Conservation (phyloP, 2,888 invertebrate species). For the Notocelia uddmanniana region DNA sequence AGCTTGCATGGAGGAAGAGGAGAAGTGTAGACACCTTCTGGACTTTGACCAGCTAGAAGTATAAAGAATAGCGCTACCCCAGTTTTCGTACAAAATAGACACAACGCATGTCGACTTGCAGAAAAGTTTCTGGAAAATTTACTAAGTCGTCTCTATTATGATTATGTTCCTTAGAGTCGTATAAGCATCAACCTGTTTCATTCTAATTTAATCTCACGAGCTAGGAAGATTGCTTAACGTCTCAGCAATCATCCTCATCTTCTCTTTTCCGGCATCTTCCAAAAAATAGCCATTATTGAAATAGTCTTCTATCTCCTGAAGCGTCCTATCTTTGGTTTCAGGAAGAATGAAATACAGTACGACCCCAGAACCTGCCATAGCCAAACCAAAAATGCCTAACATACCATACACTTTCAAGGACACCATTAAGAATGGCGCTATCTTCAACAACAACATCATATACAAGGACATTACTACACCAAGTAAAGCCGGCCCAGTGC, state of each 20-base stretch:
- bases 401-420: constrained; percentile 1
- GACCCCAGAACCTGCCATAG: neutral
- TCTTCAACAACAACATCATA: neutral
- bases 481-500: neutral
- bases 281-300: constrained; percentile 4
- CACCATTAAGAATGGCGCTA: neutral
- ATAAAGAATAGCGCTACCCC: too few relatives aligned
- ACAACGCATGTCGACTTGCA: too few relatives aligned
- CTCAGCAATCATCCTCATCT: neutral
- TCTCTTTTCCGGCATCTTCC: neutral
- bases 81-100: too few relatives aligned
- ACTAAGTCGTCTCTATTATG: too few relatives aligned
- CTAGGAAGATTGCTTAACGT: too few relatives aligned
- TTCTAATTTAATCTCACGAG: too few relatives aligned
- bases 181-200: too few relatives aligned
- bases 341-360: constrained; percentile 11
- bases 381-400: neutral
- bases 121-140: too few relatives aligned
- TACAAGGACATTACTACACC: neutral
- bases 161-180: too few relatives aligned
- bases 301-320: constrained; percentile 10
- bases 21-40: too few relatives aligned
- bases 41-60: too few relatives aligned
- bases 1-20: too few relatives aligned
- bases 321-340: constrained; percentile 1